These are phyloP conservation scores for Psilopsiagon aymara DNA, from an alignment of 2,113 vertebrate genomes.

Conservation along the genomic window DNA sequence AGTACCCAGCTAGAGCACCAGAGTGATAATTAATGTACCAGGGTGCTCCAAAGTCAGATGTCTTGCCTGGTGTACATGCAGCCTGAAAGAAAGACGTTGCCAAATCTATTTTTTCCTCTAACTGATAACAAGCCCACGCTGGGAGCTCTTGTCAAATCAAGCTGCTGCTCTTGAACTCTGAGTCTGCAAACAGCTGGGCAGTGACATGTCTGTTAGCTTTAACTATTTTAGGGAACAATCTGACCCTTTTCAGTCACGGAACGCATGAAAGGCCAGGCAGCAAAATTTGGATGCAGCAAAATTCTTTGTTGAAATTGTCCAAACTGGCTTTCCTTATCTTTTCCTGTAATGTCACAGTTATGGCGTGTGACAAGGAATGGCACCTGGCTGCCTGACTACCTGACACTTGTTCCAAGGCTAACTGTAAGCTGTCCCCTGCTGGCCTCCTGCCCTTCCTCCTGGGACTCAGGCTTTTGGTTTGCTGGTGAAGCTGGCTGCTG, in stretches of 20 bases:
- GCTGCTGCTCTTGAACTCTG: neutral
- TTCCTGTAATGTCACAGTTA: neutral
- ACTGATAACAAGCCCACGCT: neutral
- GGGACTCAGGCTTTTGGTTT: accelerated
- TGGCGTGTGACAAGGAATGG: accelerated
- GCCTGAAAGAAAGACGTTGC: neutral
- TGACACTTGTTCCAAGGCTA: neutral
- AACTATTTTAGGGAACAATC: neutral
- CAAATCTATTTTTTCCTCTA: neutral
- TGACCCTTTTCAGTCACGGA: neutral
- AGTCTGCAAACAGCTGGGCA: neutral
- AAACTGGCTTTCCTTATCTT: neutral
- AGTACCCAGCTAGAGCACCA: neutral
- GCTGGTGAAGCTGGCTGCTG: neutral
- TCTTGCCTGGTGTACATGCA: neutral
- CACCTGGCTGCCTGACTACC: neutral
- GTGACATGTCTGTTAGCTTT: neutral
- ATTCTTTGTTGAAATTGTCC: neutral
- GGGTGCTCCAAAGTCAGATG: neutral
- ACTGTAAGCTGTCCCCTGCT: neutral
- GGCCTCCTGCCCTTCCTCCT: neutral
- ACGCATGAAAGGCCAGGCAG: accelerated
- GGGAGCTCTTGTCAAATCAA: neutral
- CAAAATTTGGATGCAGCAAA: neutral
- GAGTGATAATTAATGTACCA: neutral